Evolutionary conservation across 2,888 invertebrate species (phyloP).

Genomic region (Sialis fuliginosa): DNA sequence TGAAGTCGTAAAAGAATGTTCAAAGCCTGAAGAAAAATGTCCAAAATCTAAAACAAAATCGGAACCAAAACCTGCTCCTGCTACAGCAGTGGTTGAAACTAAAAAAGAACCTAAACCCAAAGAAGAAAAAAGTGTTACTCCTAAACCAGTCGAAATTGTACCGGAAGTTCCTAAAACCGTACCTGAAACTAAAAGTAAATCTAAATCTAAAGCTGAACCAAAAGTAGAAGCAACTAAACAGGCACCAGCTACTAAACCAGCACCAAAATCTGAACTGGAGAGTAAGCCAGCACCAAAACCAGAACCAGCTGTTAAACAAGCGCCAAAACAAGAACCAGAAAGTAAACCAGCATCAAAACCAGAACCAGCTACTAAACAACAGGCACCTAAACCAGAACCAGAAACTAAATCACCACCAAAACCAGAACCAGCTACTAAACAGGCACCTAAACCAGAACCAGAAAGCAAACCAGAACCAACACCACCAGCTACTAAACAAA

Average conservation of each 20-base stretch:
- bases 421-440: background rate
- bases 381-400: conserved; percentile 7
- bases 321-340: conserved; percentile 8
- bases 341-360: conserved; percentile 8
- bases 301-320: conserved; percentile 12
- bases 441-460: conserved; percentile 10
- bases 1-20: too few relatives aligned
- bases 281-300: conserved; percentile 1
- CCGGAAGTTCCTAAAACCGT: conserved; percentile 9
- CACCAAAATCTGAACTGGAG: background rate
- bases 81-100: conserved; percentile 8
- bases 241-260: background rate
- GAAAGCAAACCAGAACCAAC: conserved; percentile 16
- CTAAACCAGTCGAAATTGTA: conserved; percentile 5
- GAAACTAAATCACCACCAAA: conserved; percentile 5
- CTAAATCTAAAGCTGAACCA: conserved; percentile 1
- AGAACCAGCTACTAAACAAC: background rate
- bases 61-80: conserved; percentile 8
- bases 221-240: conserved; percentile 2
- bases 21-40: too few relatives aligned
- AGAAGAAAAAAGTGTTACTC: conserved; percentile 2
- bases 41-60: too few relatives aligned
- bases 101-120: background rate
- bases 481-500: conserved; percentile 17
- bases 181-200: conserved; percentile 12